Base-by-base conservation (phyloP, 92 coral and sea anemone genomes). In the Desmophyllum pertusum region DNA sequence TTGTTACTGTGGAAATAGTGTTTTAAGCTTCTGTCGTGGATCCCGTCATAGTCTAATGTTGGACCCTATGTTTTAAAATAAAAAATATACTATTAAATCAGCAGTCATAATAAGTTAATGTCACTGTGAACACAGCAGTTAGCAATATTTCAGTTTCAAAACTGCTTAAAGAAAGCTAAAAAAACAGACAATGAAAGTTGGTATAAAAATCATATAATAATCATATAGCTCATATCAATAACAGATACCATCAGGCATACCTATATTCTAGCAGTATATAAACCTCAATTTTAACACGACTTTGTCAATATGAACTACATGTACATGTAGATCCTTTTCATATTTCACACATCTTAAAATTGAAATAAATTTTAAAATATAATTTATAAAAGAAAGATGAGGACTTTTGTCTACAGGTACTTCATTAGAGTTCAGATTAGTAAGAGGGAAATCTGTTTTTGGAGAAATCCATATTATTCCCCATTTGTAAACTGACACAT, bases 11-110 rank as follows among this genome's bases (percentile, higher is more conserved):
- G 83, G 61, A 89, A 97, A 67, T 97, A 97, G 83, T 97, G 99
- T 84, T 97, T 97, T 67, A 97, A 75, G 80, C 99, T 97, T 39
- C 99, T 80, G 86, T 97, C 99, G 31, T 94, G 99, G 48, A 97
- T 88, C 36, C 99, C 99, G 88, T 97, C 98, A 80, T 97, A 97
- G 15, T 95, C 90, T 40, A 97, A 66, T 4, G 99, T 94, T 39
- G 99, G 99, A 27, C 99, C 99, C 99, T 97, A 72, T 5, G 46
- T 41, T 17, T 25, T 1, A 30, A 35, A 78, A 41, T 46, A 38
- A 51, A 10, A 77, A 6, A 36, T 14, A 35, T 13, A 50, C 13
- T 23, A 19, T 59, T 4, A 59, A 27, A 59, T 8, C 50, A 43
- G 50, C 8, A 43, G 50, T 43, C n/a, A n/a, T 43, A 43, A 43